Base-by-base conservation (phyloP, 2,797 vertebrate species). In the Phalloptychus januarius region DNA sequence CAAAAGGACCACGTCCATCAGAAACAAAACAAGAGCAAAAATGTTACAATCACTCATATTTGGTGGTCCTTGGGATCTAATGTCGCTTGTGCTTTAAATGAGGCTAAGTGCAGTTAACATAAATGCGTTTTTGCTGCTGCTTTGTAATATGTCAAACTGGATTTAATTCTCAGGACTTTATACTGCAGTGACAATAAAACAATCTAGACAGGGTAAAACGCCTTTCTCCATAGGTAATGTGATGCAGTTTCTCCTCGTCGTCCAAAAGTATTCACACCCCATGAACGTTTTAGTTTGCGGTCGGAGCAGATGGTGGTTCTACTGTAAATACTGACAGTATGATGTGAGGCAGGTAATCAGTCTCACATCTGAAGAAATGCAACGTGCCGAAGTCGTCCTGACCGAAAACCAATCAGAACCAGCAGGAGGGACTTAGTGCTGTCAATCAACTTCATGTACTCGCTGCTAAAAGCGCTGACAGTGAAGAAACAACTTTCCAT, bases 1-100 rank as follows among this genome's bases (percentile, higher is more conserved):
- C 82, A 88, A 48, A 79, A 72, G 7, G 18, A 84, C 73, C 76
- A 86, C 48, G 25, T 42, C 38, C 38, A n/a, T 69, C 65, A 44
- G 33, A 67, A 44, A 15, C 65, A n/a, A 69, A 7, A 7, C 15
- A n/a, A 42, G 38, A 69, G 40, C 20, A 42, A 69, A 48, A 69
- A 12, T 42, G 11, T 69, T 13, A 3, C 15, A 69, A 40, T 42
- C 20, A 3, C 15, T 69, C 25, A 25, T n/a, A 69, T 42, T 69
- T 69, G 33, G 36, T 4, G 18, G 63, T 11, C 16, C 20, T 38
- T 5, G 36, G 63, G 65, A 42, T 69, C 65, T 69, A 44, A 44
- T 69, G 23, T 42, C 44, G 23, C 38, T 69, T 42, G 38, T 40
- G 11, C 38, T 69, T 13, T 7, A 42, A 69, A 42, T n/a, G 40